Base-by-base conservation (phyloP, 2,888 invertebrate genomes). In the Callosobruchus maculatus region DNA sequence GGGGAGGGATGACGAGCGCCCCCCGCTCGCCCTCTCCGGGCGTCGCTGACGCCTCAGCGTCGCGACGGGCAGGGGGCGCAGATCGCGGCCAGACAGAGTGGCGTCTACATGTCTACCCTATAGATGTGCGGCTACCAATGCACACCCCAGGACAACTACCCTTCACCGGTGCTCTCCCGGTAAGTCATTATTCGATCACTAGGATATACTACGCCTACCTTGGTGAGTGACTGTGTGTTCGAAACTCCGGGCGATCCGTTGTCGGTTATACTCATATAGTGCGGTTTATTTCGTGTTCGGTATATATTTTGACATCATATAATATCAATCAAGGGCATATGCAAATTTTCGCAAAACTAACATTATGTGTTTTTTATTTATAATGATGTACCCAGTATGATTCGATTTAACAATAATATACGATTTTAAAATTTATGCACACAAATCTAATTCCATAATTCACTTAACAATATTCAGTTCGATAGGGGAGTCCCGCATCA, bases 41-140 rank as follows among this genome's bases (percentile, higher is more conserved):
- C 88, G 89, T 88, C 88, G 88, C 88, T 88, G 88, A 68, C 22
- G 66, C 76, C 70, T 75, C 88, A 89, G 91, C 91, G 91, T 91
- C 91, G 89, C 89, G 89, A 89, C 89, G 68, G 68, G 13, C 90
- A 90, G 87, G 86, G 86, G 85, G 84, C 85, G 86, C 88, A 89
- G 89, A 87, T 86, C 86, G 87, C 86, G 86, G 85, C 86, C 85
- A 87, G 87, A 87, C 87, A 85, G 85, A 85, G 85, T 86, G 87
- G 87, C 87, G 87, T 87, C 87, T 84, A 84, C 86, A 87, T 84
- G 86, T 86, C 86, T 86, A 81, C 68, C 49, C 49, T 49, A 18
- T 49, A 26, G 26, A 26, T 26, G 26, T 26, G 26, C 26, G 26
- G 49, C 49, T 49, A 49, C 13, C 49, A 49, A 7, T 26, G 26